Evolutionary conservation across 2,888 invertebrate species (phyloP).

Genomic region (Saturnia japonica): DNA sequence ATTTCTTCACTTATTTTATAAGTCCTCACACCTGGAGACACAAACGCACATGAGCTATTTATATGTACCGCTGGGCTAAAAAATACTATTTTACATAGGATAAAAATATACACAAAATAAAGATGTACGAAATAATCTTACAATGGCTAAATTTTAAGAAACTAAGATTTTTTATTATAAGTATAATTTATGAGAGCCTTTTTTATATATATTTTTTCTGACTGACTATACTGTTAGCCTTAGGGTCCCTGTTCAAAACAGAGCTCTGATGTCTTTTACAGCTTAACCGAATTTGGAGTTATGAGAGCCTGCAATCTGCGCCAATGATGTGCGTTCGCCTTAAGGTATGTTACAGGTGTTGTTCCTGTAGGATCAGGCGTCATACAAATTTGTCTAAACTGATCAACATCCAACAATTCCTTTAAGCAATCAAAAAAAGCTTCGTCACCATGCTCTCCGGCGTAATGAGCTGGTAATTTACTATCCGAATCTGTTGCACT

Average conservation of each 20-base stretch:
- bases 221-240: no score
- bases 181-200: neutral
- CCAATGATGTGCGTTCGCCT: neutral
- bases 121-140: neutral
- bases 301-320: neutral
- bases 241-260: no score
- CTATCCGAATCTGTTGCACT: conserved; percentile 11
- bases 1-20: no score
- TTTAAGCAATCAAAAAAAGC: conserved; percentile 8
- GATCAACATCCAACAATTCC: conserved; percentile 3
- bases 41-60: no score
- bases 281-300: no score
- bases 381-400: conserved; percentile 6
- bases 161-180: neutral
- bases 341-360: conserved; percentile 1
- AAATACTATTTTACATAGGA: no score
- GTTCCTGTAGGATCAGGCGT: conserved; percentile 1
- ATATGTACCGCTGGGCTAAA: no score
- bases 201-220: no score
- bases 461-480: conserved; percentile 17
- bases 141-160: neutral
- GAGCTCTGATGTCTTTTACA: no score
- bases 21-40: no score
- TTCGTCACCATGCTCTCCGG: conserved; percentile 13
- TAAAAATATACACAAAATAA: no score